Conservation (phyloP, 2,888 invertebrate genomes). For the Yponomeuta malinellus region DNA sequence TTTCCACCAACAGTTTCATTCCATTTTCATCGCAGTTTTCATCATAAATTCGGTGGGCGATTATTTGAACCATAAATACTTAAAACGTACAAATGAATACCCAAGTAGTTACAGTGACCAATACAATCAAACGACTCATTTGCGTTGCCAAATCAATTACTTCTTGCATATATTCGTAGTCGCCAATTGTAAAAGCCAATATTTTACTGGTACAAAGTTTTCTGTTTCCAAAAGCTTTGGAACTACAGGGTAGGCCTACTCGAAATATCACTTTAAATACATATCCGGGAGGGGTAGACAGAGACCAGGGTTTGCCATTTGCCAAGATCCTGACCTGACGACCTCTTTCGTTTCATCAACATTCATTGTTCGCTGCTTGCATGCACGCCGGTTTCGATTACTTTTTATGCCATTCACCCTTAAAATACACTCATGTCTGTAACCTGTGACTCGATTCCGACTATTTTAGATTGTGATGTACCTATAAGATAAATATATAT, state of each 20-base stretch:
- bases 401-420: too few relatives aligned
- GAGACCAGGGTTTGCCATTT: too few relatives aligned
- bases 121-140: background rate
- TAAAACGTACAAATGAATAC: background rate
- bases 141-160: background rate
- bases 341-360: too few relatives aligned
- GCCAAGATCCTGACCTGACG: too few relatives aligned
- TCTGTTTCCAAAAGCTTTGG: background rate
- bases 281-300: too few relatives aligned
- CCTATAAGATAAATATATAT: too few relatives aligned
- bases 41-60: background rate
- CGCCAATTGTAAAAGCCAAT: background rate
- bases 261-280: background rate
- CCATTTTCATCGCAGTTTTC: background rate
- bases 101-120: background rate
- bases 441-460: too few relatives aligned
- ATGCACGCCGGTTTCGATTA: too few relatives aligned
- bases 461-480: too few relatives aligned
- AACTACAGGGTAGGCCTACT: background rate
- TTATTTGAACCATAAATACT: background rate
- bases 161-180: background rate
- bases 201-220: background rate
- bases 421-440: too few relatives aligned
- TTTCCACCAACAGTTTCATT: background rate
- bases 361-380: too few relatives aligned